These are phyloP conservation scores for Stenoptilia bipunctidactyla DNA, from an alignment of 2,888 invertebrate genomes.

Conservation along the genomic window DNA sequence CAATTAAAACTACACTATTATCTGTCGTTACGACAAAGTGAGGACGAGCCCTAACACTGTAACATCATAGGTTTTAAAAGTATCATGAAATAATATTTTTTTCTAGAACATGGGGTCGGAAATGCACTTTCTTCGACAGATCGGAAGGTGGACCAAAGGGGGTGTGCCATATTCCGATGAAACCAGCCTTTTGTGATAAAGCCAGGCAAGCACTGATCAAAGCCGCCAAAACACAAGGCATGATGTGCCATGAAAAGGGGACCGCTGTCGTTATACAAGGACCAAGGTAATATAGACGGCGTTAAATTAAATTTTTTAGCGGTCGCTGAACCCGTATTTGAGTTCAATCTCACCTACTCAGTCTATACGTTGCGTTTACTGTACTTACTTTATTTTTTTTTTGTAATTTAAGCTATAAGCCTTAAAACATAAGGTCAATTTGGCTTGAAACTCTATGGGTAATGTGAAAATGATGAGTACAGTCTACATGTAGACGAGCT, in stretches of 20 bases:
- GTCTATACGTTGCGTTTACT: too few species aligned
- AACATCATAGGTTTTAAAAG: slow-evolving; percentile 91
- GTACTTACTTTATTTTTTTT: too few species aligned
- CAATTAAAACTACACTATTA: too few species aligned
- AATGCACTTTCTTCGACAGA: slow-evolving; percentile 87
- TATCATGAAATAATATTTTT: slow-evolving; percentile 68
- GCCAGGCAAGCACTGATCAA: slow-evolving; percentile 77
- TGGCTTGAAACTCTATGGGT: too few species aligned
- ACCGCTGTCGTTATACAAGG: slow-evolving; percentile 60
- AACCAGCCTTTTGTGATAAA: slow-evolving; percentile 85
- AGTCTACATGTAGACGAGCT: too few species aligned
- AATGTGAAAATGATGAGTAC: too few species aligned
- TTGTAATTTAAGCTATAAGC: too few species aligned
- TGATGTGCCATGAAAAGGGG: slow-evolving; percentile 51
- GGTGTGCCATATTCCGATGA: slow-evolving; percentile 94
- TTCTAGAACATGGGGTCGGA: slow-evolving; percentile 53
- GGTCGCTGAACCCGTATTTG: too few species aligned
- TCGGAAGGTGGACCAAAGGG: slow-evolving; percentile 75
- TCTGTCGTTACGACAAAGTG: too few species aligned
- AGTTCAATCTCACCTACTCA: too few species aligned
- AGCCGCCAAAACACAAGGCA: slow-evolving; percentile 74
- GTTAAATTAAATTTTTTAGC: too few species aligned
- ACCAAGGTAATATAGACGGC: slow-evolving; percentile 49
- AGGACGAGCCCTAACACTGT: slow-evolving; percentile 89
- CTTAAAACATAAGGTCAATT: too few species aligned